A percentile compares a stretch with the other conserved stretches of the same genome.
Evolutionary conservation across 2,888 invertebrate genomes (phyloP).

Genomic region (Acronicta aceris): DNA sequence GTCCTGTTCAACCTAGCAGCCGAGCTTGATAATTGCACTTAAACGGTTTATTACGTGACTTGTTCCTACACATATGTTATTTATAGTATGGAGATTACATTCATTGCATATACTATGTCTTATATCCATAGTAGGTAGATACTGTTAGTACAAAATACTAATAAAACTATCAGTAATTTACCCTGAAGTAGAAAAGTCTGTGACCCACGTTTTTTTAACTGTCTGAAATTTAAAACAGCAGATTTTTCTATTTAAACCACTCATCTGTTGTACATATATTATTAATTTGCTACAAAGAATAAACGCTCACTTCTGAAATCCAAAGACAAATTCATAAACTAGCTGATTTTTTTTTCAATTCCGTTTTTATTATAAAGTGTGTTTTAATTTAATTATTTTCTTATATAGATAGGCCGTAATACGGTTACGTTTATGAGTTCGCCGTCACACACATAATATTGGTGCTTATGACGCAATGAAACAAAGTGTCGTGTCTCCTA

Average conservation of each 20-base stretch:
- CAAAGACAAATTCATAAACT: too few species aligned
- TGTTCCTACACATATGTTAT: slow-evolving; percentile 9
- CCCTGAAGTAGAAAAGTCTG: too few species aligned
- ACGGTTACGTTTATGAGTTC: slow-evolving; percentile 29
- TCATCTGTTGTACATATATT: too few species aligned
- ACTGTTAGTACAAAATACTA: too few species aligned
- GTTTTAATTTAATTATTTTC: slow-evolving; percentile 17
- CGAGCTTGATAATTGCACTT: slow-evolving; percentile 52
- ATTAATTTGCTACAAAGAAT: too few species aligned
- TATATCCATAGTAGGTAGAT: slow-evolving; percentile 4
- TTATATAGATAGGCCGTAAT: slow-evolving; percentile 21
- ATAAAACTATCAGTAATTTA: too few species aligned
- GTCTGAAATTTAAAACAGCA: too few species aligned
- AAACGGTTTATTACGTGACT: slow-evolving; percentile 42
- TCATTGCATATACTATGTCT: slow-evolving; percentile 12
- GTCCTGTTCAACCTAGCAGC: slow-evolving; percentile 48
- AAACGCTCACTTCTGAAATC: too few species aligned
- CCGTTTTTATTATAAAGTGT: too few species aligned
- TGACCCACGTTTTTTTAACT: too few species aligned
- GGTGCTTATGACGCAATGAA: slow-evolving; percentile 54
- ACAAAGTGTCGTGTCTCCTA: slow-evolving; percentile 37
- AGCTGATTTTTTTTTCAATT: too few species aligned
- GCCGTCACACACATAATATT: slow-evolving; percentile 52
- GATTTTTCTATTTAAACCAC: too few species aligned
- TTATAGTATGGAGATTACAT: slow-evolving; percentile 12